Evolutionary conservation across 2,888 invertebrate species (phyloP).

Genomic region (Iselma pallidipennis): DNA sequence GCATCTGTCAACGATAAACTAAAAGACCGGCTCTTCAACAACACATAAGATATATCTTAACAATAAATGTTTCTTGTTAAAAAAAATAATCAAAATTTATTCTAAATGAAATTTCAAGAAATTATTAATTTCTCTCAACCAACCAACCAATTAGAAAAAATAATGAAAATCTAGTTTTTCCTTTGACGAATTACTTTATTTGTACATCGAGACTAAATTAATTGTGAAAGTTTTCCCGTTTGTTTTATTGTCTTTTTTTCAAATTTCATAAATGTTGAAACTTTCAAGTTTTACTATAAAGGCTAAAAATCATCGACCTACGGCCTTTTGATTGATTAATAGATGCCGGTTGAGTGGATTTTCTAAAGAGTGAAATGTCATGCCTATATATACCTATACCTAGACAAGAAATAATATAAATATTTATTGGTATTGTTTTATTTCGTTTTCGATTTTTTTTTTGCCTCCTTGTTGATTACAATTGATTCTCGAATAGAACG

Average conservation of each 20-base stretch:
- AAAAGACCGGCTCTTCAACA: constrained; percentile 1
- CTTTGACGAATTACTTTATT: no score
- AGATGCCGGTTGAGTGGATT: background rate
- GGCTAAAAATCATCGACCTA: background rate
- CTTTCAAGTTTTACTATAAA: background rate
- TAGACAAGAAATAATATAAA: background rate
- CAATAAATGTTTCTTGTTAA: background rate
- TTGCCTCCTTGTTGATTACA: background rate
- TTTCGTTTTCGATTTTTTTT: background rate
- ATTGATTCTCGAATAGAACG: background rate
- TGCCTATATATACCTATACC: no score
- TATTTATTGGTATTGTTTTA: background rate
- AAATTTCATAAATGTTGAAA: background rate
- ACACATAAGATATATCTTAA: background rate
- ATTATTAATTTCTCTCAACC: background rate
- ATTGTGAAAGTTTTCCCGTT: background rate
- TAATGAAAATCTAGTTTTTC: no score
- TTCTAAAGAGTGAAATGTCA: background rate
- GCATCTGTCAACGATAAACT: constrained; percentile 37
- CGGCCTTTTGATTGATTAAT: background rate
- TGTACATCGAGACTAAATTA: background rate
- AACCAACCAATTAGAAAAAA: background rate
- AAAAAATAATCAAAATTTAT: background rate
- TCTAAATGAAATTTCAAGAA: background rate
- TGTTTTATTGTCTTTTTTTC: background rate